A percentile compares a stretch with the other conserved stretches of the same genome.
These are phyloP conservation scores for Hydrolagus affinis DNA, from an alignment of 2,113 vertebrate genomes.

Conservation along the genomic window DNA sequence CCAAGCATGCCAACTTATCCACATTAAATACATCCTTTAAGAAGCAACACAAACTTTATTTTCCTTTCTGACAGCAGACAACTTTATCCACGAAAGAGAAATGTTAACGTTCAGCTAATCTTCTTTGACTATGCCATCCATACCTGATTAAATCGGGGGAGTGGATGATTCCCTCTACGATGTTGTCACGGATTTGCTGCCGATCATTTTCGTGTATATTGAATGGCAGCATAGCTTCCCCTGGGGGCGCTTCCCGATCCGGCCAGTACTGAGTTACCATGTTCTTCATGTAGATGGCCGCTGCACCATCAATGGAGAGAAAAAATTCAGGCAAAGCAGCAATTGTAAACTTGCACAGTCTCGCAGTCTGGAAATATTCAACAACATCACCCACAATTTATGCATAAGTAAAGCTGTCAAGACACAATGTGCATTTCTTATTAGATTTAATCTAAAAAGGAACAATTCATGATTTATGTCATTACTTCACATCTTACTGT, in stretches of 20 bases:
- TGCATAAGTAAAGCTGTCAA: too few relatives aligned
- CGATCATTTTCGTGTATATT: slow-evolving; percentile 95
- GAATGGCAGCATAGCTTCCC: slow-evolving; percentile 81
- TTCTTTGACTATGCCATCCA: slow-evolving; percentile 21
- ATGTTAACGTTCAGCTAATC: neutral
- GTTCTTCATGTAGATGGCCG: slow-evolving; percentile 97
- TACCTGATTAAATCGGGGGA: slow-evolving; percentile 90
- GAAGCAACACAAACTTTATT: neutral
- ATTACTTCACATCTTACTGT: too few relatives aligned
- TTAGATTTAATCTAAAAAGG: too few relatives aligned
- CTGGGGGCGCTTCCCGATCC: slow-evolving; percentile 77
- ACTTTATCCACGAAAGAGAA: neutral
- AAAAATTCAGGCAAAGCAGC: neutral
- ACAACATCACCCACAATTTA: too few relatives aligned
- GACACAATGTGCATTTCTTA: too few relatives aligned
- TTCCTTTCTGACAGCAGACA: neutral
- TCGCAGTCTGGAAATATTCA: too few relatives aligned
- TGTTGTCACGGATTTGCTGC: slow-evolving; percentile 86
- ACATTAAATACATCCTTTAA: too few relatives aligned
- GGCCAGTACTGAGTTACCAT: slow-evolving; percentile 98
- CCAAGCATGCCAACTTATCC: too few relatives aligned
- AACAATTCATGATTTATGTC: too few relatives aligned
- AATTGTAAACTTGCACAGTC: too few relatives aligned
- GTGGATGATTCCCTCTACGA: slow-evolving; percentile 88
- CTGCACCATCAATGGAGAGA: slow-evolving; percentile 45